Evolutionary conservation across 2,888 invertebrate genomes (phyloP), one percentile per base, ranked within the genome.

Genomic region (Hololepta plana): DNA sequence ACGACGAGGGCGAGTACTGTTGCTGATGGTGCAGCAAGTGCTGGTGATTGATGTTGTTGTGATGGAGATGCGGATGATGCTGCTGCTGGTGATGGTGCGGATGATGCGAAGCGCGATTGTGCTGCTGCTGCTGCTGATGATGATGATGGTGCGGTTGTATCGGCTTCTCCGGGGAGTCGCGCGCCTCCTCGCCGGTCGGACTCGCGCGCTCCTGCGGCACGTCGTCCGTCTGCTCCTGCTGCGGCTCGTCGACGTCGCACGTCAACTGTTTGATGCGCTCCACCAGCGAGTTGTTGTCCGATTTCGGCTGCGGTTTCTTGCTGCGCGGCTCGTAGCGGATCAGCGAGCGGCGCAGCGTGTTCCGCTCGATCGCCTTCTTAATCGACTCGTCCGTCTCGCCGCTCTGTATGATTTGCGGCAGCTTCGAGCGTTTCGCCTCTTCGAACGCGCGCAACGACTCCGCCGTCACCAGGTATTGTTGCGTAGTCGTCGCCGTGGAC

Each of bases 201-300:
- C 73, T 70, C 0, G 67, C 60, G 11, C 69, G 20, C 11, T 31
- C 24, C 14, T 29, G 26, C 15, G 28, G 32, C 15, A 35, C 34
- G 20, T 42, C 40, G 20, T 38, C 40, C 4, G 35, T 31, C 8
- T 61, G 60, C 1, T 62, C 60, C 1, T 52, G 47, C 22, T 57
- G 57, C 4, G 67, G 66, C 23, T 81, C 80, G 33, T 84, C 84
- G 19, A 81, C 73, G 47, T 84, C 79, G 45, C 84, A 84, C 2
- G 87, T 88, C 24, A 88, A 57, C 45, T 79, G 74, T 23, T 81
- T 72, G 36, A 88, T 82, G 33, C 85, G 67, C 44, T 88, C 88
- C 29, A 84, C 80, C 19, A 88, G 57, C 0, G 84, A 81, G 27
- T 80, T 72, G 26, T 79, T 72, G 37, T 81, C 80, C 41, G 64